Conservation (phyloP, 2,113 vertebrate species). For the Stictonetta naevosa region DNA sequence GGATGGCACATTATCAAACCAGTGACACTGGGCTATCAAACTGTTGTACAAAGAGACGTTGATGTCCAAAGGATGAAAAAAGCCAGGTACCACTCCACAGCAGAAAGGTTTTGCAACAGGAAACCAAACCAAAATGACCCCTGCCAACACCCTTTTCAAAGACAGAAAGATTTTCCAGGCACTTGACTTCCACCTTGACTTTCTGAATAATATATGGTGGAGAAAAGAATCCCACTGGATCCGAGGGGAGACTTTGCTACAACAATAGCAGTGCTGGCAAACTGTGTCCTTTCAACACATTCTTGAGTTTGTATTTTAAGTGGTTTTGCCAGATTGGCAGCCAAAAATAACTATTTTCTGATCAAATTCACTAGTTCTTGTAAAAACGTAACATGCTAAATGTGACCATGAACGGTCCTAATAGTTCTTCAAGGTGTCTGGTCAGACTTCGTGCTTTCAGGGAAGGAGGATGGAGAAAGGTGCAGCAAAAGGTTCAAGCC, state of each 20-base stretch:
- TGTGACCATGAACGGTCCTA: background rate
- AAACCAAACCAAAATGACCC: background rate
- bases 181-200: background rate
- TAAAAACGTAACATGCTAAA: constrained; percentile 18
- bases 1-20: background rate
- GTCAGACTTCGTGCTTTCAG: background rate
- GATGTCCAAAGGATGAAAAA: background rate
- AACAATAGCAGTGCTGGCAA: constrained; percentile 38
- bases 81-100: background rate
- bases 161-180: background rate
- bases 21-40: background rate
- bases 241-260: background rate
- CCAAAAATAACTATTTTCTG: constrained; percentile 61
- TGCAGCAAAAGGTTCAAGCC: background rate
- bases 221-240: background rate
- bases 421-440: background rate
- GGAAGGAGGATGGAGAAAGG: background rate
- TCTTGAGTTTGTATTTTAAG: constrained; percentile 43
- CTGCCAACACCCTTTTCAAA: background rate
- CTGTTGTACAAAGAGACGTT: background rate
- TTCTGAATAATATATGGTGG: background rate
- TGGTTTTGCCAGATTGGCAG: constrained; percentile 52
- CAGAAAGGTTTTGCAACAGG: background rate
- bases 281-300: constrained; percentile 31
- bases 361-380: constrained; percentile 47